Percentiles rank a stretch among this genome's conserved stretches.
Evolutionary conservation across 2,797 vertebrate genomes (phyloP).

Genomic region (Mallotus villosus): DNA sequence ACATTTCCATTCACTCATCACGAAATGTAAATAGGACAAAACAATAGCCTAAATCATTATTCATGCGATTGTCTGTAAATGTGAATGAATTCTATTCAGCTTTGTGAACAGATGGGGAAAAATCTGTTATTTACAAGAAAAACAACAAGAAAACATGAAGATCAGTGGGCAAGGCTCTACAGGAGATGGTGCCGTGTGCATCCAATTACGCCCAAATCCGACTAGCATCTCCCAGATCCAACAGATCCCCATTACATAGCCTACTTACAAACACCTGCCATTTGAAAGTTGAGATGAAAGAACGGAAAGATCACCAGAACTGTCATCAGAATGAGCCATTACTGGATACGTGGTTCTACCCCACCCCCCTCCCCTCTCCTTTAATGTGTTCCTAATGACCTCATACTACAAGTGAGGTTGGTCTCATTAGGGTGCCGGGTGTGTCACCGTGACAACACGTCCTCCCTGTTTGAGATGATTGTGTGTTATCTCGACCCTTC

Average conservation of each 20-base stretch:
- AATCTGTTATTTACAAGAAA: slow-evolving; percentile 40
- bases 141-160: slow-evolving; percentile 56
- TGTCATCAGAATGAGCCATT: slow-evolving; percentile 54
- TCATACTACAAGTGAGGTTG: slow-evolving; percentile 38
- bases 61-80: slow-evolving; percentile 36
- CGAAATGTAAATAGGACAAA: slow-evolving; percentile 32
- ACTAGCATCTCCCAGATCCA: slow-evolving; percentile 13
- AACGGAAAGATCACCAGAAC: slow-evolving; percentile 49
- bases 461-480: slow-evolving; percentile 27
- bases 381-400: slow-evolving; percentile 55
- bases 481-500: slow-evolving; percentile 39
- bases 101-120: slow-evolving; percentile 40
- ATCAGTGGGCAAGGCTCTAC: no score
- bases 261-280: slow-evolving; percentile 28
- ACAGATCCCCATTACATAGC: slow-evolving; percentile 32
- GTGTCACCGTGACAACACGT: slow-evolving; percentile 56
- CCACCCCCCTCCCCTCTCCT: slow-evolving; percentile 36
- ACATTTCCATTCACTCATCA: no score
- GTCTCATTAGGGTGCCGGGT: slow-evolving; percentile 61
- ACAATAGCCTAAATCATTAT: slow-evolving; percentile 32
- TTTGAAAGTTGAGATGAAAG: slow-evolving; percentile 42
- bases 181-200: slow-evolving; percentile 47
- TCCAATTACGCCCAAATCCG: slow-evolving; percentile 41
- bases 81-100: slow-evolving; percentile 42
- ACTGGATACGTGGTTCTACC: slow-evolving; percentile 28